Conservation (phyloP, 2,888 invertebrate genomes). For the Drosophila mayaguana region DNA sequence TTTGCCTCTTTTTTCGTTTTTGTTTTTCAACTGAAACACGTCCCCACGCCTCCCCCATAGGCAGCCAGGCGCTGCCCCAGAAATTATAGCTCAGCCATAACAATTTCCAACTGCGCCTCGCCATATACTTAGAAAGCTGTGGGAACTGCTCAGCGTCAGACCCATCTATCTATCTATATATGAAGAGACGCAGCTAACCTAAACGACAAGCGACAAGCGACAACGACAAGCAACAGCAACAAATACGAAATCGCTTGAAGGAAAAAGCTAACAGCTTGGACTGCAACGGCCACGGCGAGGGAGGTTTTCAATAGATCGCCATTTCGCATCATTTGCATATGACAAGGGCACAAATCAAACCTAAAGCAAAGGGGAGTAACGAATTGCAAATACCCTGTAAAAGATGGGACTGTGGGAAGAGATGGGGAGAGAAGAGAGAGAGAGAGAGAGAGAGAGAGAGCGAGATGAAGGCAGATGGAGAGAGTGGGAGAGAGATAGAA, state of each 20-base stretch:
- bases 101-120: slow-evolving; percentile 54
- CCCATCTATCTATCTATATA: not conserved
- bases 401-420: no score
- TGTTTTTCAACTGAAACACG: not conserved
- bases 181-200: slow-evolving; percentile 1
- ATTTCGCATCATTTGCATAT: slow-evolving; percentile 44
- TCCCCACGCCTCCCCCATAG: not conserved
- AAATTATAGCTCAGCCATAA: slow-evolving; percentile 60
- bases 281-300: slow-evolving; percentile 22
- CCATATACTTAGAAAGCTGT: slow-evolving; percentile 61
- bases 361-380: not conserved
- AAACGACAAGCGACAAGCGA: not conserved
- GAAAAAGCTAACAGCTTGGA: slow-evolving; percentile 67
- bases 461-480: not conserved
- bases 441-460: not conserved
- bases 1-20: no score
- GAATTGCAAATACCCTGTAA: slow-evolving; percentile 12
- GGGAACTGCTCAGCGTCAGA: slow-evolving; percentile 36
- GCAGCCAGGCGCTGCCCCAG: slow-evolving; percentile 43
- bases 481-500: no score
- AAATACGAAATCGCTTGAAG: slow-evolving; percentile 7
- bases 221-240: not conserved
- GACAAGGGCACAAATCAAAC: slow-evolving; percentile 25
- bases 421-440: not conserved
- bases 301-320: slow-evolving; percentile 46